These are phyloP conservation scores for Hylyphantes graminicola DNA, from an alignment of 1,140 invertebrate species.

Conservation along the genomic window DNA sequence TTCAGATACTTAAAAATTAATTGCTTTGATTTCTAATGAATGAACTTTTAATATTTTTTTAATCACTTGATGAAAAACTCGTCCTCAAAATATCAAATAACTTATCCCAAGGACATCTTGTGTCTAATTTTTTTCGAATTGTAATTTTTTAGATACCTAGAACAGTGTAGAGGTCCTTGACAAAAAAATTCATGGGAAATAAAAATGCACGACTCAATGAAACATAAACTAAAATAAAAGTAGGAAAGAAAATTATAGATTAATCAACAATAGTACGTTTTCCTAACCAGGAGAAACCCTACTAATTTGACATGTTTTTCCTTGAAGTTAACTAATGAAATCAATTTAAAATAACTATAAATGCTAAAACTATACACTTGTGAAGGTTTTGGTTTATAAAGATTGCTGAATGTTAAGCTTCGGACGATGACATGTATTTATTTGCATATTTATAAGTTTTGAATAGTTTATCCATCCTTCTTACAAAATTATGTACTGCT, in stretches of 20 bases:
- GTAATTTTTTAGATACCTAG: not conserved
- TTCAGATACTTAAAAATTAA: too few relatives aligned
- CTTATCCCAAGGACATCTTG: too few relatives aligned
- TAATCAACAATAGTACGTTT: slow-evolving; percentile 1
- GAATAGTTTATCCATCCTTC: slow-evolving; percentile 15
- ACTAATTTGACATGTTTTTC: not conserved
- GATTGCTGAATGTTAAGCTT: slow-evolving; percentile 7
- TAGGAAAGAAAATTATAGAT: not conserved
- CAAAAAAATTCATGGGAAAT: not conserved
- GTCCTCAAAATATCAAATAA: too few relatives aligned
- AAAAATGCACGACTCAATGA: not conserved
- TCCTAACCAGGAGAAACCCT: not conserved
- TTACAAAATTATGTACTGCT: not conserved
- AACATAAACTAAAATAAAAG: not conserved
- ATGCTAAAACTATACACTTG: not conserved
- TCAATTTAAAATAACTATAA: not conserved
- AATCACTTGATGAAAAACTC: too few relatives aligned
- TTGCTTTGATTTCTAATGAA: too few relatives aligned
- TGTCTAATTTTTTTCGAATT: too few relatives aligned
- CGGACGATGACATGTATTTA: not conserved
- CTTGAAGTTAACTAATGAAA: not conserved
- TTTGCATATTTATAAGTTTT: slow-evolving; percentile 5
- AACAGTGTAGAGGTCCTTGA: not conserved
- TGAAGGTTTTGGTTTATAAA: not conserved
- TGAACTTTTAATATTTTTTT: too few relatives aligned